Conservation (phyloP, 2,797 vertebrate genomes). For the Epinephelus awoara region DNA sequence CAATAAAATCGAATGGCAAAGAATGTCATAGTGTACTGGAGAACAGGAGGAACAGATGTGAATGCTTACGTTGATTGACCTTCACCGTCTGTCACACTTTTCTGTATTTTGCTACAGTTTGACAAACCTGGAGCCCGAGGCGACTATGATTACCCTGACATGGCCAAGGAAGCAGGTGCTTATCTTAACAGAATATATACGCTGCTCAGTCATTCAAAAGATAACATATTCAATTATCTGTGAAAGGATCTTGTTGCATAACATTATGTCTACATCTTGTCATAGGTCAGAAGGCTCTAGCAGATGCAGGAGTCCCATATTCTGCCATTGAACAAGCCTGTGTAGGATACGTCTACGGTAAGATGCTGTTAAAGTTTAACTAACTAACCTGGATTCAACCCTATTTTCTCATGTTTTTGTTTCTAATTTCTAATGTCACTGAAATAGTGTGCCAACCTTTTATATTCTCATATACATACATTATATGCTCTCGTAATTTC, state of each 20-base stretch:
- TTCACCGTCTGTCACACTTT: neutral
- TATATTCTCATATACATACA: neutral
- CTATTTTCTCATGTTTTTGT: too few relatives aligned
- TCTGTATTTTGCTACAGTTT: slow-evolving; percentile 86
- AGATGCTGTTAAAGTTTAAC: neutral
- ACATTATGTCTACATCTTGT: slow-evolving; percentile 3
- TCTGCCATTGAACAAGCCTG: slow-evolving; percentile 93
- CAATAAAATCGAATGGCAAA: neutral
- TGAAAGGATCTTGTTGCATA: neutral
- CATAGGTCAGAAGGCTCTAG: slow-evolving; percentile 91
- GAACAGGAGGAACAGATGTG: neutral
- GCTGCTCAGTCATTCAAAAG: slow-evolving; percentile 1
- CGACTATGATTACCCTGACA: slow-evolving; percentile 92
- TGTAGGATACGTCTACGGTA: slow-evolving; percentile 97
- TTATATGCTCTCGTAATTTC: neutral
- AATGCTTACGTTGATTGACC: neutral
- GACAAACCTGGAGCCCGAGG: slow-evolving; percentile 86
- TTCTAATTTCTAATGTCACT: neutral
- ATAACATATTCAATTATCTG: slow-evolving; percentile 15
- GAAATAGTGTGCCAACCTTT: neutral
- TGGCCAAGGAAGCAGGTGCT: slow-evolving; percentile 96
- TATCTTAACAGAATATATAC: slow-evolving; percentile 43
- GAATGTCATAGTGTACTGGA: neutral
- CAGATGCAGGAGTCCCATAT: slow-evolving; percentile 93
- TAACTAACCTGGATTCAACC: too few relatives aligned